phyloP scores from a whole-genome alignment of 2,113 vertebrate species.

The Petrocephalus zakoni region DNA sequence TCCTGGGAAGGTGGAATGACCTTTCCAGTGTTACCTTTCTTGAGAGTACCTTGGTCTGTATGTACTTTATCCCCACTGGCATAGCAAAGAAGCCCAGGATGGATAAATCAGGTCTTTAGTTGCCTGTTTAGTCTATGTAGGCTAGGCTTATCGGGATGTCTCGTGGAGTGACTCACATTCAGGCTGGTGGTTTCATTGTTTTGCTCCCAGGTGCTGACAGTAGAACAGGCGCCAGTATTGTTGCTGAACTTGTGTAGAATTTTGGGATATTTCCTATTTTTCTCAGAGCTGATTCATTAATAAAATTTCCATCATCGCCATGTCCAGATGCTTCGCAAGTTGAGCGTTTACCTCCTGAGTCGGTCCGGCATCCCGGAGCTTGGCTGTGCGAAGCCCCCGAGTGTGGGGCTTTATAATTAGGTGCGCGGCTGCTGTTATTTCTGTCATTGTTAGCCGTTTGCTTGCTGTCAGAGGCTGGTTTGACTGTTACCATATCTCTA shows the following conservation, averaged over 20 bases:
- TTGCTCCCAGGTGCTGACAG: neutral
- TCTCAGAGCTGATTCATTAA: neutral
- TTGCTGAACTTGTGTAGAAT: neutral
- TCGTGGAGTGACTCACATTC: neutral
- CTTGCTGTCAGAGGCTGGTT: neutral
- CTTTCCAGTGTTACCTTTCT: neutral
- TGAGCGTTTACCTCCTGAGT: neutral
- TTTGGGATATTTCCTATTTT: neutral
- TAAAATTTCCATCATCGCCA: neutral
- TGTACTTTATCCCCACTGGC: neutral
- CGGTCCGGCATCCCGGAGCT: neutral
- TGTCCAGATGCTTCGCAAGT: neutral
- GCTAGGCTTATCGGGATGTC: neutral
- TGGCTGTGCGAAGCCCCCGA: neutral
- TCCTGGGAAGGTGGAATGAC: neutral
- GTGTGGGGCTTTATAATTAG: neutral
- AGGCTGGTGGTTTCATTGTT: neutral
- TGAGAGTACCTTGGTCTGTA: neutral
- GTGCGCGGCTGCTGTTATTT: neutral
- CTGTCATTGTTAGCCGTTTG: neutral
- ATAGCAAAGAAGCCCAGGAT: neutral
- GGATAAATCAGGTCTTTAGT: neutral
- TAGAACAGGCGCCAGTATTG: neutral
- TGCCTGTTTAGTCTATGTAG: neutral
- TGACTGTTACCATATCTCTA: neutral